Evolutionary conservation across 2,797 vertebrate genomes (phyloP), one percentile per base, ranked within the genome.

Genomic region (Morus bassanus): DNA sequence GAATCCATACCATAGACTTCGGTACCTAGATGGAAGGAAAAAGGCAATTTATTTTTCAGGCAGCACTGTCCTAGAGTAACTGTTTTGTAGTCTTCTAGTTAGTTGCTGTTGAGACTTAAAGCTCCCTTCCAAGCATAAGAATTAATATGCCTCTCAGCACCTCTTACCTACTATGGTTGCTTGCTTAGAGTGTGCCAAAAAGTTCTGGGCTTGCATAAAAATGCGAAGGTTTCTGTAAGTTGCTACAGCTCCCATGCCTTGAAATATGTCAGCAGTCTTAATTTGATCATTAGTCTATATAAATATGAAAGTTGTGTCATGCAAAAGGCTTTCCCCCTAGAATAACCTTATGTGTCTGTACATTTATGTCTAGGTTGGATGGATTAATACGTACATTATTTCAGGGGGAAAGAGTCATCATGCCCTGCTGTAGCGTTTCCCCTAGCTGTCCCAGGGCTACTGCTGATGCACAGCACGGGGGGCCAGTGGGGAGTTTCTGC

Each of bases 141-240:
- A 94, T 80, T 84, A 78, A 57, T 65, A 30, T 91, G 24, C 76
- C 50, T 91, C 57, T 96, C 79, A 67, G 14, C 88, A 79, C 79
- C 46, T 85, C 74, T 82, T 85, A 14, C 79, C 39, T 91, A 19
- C 60, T 61, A 4, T 48, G n/a, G 73, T 53, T 93, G 69, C 60
- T 93, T 76, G 70, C 59, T 73, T 37, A 30, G 57, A 27, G 27
- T 27, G 33, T 84, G 73, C 61, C 89, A 91, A 28, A 59, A 94
- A 81, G 76, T 93, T 91, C 79, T 60, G 27, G 75, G 35, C 77
- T 92, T 72, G 22, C 51, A 57, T 69, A 17, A 88, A 91, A 82
- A 68, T 11, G 17, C 1, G 2, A 46, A 79, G 19, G 2, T 27
- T 89, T 68, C 79, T 73, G 2, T 91, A 41, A 41, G 14, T 73